Conservation (phyloP, 2,888 invertebrate species). For the Melanargia galathea region DNA sequence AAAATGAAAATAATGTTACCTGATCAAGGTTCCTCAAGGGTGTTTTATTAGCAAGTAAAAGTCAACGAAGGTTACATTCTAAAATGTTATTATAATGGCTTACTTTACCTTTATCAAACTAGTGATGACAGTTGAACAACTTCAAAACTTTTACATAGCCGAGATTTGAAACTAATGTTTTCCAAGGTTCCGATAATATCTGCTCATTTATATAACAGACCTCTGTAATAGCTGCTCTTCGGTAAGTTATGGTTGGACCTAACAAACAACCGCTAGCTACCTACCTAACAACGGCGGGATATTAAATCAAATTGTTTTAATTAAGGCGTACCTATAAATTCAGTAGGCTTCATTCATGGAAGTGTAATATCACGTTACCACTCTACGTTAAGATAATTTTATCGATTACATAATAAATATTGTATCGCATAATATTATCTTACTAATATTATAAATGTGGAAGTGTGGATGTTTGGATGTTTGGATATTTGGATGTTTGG, state of each 20-base stretch:
- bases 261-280: slow-evolving; percentile 32
- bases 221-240: slow-evolving; percentile 22
- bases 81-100: slow-evolving; percentile 4
- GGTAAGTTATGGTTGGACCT: slow-evolving; percentile 31
- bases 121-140: slow-evolving; percentile 21
- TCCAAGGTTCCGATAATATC: slow-evolving; percentile 42
- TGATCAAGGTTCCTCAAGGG: background rate
- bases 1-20: background rate
- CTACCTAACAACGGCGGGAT: slow-evolving; percentile 26
- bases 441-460: too few species aligned
- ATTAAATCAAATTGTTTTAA: slow-evolving; percentile 39
- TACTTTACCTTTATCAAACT: slow-evolving; percentile 8
- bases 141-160: slow-evolving; percentile 26
- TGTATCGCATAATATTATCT: background rate
- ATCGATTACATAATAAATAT: background rate
- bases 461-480: too few species aligned
- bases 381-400: slow-evolving; percentile 5
- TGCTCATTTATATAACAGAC: slow-evolving; percentile 39
- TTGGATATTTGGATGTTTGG: too few species aligned
- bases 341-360: slow-evolving; percentile 29
- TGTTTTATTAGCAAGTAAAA: background rate
- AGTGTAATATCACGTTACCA: slow-evolving; percentile 20
- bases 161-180: slow-evolving; percentile 31
- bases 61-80: background rate
- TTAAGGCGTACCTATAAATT: slow-evolving; percentile 35